Conservation (phyloP, 2,797 vertebrate species). For the Hypotaenidia philippensis region DNA sequence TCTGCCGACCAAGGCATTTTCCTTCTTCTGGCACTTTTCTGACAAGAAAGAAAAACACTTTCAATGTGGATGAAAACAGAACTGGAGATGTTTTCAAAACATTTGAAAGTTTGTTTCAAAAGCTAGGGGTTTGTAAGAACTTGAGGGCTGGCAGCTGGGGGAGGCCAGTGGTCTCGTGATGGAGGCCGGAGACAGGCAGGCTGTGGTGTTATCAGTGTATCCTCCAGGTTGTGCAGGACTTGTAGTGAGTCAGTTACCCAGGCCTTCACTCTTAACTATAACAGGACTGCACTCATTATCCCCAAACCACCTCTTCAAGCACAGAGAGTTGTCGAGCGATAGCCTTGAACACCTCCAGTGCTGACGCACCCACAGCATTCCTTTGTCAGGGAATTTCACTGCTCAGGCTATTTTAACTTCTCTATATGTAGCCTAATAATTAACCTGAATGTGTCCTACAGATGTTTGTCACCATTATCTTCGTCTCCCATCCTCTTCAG, state of each 20-base stretch:
- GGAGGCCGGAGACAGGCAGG: background rate
- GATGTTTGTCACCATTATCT: background rate
- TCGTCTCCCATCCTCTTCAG: background rate
- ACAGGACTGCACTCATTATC: background rate
- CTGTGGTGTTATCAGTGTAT: background rate
- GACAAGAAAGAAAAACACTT: conserved; percentile 26
- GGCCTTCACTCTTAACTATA: background rate
- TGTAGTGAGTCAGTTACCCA: background rate
- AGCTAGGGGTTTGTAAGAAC: background rate
- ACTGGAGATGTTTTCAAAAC: background rate
- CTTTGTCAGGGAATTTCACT: background rate
- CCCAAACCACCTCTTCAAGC: background rate
- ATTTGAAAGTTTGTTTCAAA: background rate
- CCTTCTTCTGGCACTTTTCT: conserved; percentile 20
- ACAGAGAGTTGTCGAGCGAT: background rate
- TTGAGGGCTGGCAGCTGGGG: background rate
- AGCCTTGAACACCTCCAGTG: background rate
- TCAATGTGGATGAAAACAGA: background rate
- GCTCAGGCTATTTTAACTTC: background rate
- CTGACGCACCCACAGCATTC: rapidly evolving
- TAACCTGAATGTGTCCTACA: background rate
- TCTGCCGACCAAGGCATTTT: conserved; percentile 5
- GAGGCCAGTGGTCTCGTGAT: background rate
- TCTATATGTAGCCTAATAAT: background rate
- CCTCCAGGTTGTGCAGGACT: conserved; percentile 18